These are phyloP conservation scores for Tachysurus fulvidraco DNA, from an alignment of 2,113 vertebrate species.

Conservation along the genomic window DNA sequence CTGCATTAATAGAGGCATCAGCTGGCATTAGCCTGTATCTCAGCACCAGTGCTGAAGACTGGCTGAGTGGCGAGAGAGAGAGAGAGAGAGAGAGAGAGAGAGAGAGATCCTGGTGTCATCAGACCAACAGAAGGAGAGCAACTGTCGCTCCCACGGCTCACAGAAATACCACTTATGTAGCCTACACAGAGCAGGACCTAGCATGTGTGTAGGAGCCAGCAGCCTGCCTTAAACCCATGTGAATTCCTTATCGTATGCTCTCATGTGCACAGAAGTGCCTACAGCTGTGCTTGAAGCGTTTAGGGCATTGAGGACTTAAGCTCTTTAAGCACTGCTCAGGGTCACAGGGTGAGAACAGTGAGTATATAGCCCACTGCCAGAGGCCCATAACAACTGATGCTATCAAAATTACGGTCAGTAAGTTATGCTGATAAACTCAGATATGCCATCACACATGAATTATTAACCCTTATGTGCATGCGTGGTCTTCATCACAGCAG, in stretches of 20 bases:
- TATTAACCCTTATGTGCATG: conserved; percentile 15
- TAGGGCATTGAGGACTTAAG: conserved; percentile 46
- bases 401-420: conserved; percentile 30
- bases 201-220: conserved; percentile 45
- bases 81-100: conserved; percentile 4
- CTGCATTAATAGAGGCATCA: conserved; percentile 44
- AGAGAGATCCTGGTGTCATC: conserved; percentile 40
- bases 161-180: conserved; percentile 47
- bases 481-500: not conserved
- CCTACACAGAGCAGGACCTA: conserved; percentile 24
- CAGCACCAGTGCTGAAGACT: conserved; percentile 25
- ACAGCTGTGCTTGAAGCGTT: conserved; percentile 53
- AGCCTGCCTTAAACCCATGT: conserved; percentile 49
- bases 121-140: conserved; percentile 49
- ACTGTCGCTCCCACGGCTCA: conserved; percentile 52
- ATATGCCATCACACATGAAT: conserved; percentile 27
- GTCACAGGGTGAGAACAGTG: conserved; percentile 40
- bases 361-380: conserved; percentile 34
- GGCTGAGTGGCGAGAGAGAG: conserved; percentile 19
- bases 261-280: conserved; percentile 47
- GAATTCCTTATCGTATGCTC: conserved; percentile 51
- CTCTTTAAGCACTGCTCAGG: conserved; percentile 43
- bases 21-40: conserved; percentile 45
- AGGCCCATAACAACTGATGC: conserved; percentile 40
- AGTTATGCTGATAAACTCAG: conserved; percentile 14